Evolutionary conservation across 2,797 vertebrate genomes (phyloP).

Genomic region (Dallia pectoralis): DNA sequence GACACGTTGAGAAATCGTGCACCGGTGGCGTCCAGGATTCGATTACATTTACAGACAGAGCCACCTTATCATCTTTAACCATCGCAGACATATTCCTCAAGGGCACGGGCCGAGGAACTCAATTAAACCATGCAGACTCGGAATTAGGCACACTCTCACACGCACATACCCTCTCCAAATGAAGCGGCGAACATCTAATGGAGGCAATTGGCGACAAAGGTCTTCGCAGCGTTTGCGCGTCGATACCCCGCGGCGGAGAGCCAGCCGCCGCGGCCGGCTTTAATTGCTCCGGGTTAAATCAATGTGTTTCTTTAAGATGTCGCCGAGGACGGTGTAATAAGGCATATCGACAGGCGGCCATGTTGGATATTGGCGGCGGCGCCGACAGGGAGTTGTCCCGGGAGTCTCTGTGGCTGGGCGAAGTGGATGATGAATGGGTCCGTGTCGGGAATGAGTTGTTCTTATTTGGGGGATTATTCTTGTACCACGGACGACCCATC

Average conservation of each 20-base stretch:
- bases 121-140: not conserved
- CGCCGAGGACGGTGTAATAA: slow-evolving; percentile 55
- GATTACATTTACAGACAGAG: not conserved
- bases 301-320: slow-evolving; percentile 74
- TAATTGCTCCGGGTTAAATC: slow-evolving; percentile 53
- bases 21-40: not conserved
- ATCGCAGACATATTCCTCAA: not conserved
- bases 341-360: slow-evolving; percentile 52
- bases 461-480: not conserved
- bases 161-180: not conserved
- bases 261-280: slow-evolving; percentile 66
- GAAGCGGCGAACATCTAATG: slow-evolving; percentile 26
- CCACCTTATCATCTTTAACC: not conserved
- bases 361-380: not conserved
- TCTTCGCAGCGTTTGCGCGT: slow-evolving; percentile 55
- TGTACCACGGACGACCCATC: not conserved
- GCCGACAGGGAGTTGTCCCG: not conserved
- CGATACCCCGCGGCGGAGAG: slow-evolving; percentile 64
- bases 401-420: not conserved
- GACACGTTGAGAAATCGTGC: not conserved
- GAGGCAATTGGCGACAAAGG: slow-evolving; percentile 75
- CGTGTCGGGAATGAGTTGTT: not conserved
- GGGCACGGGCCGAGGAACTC: not conserved
- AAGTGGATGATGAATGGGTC: slow-evolving; percentile 9
- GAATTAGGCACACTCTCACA: not conserved